Evolutionary conservation across 37 sponge, comb jelly and placozoan species (phyloP), one percentile per base, ranked within the genome.

Genomic region (Chondrilla cf. caribensis): DNA sequence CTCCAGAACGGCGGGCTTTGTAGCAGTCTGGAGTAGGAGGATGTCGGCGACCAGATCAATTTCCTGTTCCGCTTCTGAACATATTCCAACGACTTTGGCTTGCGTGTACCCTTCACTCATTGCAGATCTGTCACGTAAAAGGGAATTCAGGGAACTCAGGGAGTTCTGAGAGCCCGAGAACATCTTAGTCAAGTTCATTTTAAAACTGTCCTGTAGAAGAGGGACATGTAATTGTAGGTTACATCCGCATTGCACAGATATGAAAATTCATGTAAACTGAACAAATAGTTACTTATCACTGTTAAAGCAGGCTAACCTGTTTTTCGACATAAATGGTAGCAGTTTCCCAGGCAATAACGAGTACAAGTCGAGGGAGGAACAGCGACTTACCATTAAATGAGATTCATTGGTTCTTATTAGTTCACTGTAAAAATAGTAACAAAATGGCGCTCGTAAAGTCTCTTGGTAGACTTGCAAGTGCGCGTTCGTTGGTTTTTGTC

Each of bases 401-500:
- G n/a, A n/a, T n/a, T n/a, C n/a, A n/a, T n/a, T n/a, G n/a, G n/a
- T n/a, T n/a, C n/a, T n/a, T n/a, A n/a, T n/a, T n/a, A n/a, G n/a
- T n/a, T n/a, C n/a, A n/a, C n/a, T n/a, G n/a, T n/a, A n/a, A n/a
- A n/a, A n/a, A 47, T 47, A 47, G 51, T 11, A 47, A 47, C 51
- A 73, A 73, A 82, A 58, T 82, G 80, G 86, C 80, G 28, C 82
- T 66, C 0, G 81, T 60, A 0, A 65, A 82, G 54, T 83, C 83
- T 38, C 39, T 98, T n/a, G 99, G 99, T 3, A 78, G 99, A 29
- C 40, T 98, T 14, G 78, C 85, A 8, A 64, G 86, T 19, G 77
- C 80, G 58, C 83, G 75, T 31, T 88, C 94, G 38, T 92, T 88
- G 70, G 91, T 99, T 75, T 99, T 99, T 75, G 67, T 96, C 28